A percentile compares a stretch with the other conserved stretches of the same genome.
Evolutionary conservation across 2,113 vertebrate species (phyloP).

Genomic region (Catharus fuscescens): DNA sequence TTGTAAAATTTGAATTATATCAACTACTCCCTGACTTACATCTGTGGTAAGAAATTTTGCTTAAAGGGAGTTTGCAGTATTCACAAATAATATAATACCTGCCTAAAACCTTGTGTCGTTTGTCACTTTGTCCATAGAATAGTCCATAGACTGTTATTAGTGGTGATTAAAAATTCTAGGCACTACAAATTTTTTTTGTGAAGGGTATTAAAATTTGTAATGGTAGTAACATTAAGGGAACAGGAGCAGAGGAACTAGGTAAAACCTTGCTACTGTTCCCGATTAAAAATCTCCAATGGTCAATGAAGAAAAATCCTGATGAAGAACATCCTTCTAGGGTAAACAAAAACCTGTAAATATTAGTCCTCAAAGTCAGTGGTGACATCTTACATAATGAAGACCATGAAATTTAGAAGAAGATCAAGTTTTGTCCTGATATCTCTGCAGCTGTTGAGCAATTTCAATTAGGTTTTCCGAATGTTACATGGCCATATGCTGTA

Average conservation of each 20-base stretch:
- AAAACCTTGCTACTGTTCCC: background rate
- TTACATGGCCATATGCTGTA: background rate
- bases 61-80: background rate
- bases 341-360: background rate
- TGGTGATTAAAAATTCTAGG: background rate
- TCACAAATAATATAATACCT: background rate
- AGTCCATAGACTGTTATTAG: background rate
- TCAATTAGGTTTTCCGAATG: background rate
- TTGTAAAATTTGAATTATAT: background rate
- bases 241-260: background rate
- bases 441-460: background rate
- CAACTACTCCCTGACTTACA: background rate
- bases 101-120: background rate
- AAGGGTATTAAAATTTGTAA: background rate
- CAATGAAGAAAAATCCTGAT: background rate
- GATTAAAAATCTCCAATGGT: background rate
- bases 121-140: background rate
- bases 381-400: background rate
- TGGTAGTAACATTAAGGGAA: background rate
- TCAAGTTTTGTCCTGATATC: background rate
- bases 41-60: background rate
- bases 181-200: background rate
- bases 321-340: background rate
- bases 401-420: background rate
- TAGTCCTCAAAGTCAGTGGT: background rate